Evolutionary conservation across 2,113 vertebrate species (phyloP), one percentile per base, ranked within the genome.

Genomic region (Elephas maximus): DNA sequence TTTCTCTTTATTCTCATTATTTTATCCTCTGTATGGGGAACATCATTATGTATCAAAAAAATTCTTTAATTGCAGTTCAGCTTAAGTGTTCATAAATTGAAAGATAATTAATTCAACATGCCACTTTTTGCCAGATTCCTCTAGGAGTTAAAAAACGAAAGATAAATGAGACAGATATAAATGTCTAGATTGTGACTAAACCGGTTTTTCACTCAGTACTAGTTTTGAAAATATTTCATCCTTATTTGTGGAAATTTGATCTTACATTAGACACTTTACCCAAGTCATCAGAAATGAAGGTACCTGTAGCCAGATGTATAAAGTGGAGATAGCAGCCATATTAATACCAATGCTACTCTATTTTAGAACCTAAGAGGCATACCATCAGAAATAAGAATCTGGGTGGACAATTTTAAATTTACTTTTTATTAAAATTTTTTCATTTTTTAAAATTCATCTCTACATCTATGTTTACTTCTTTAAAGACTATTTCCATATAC

Each of bases 171-270:
- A 60, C 44, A 73, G 17, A 60, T 30, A 53, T 83, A 84, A 73
- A n/a, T 53, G 21, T 41, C 69, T 78, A 67, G 8, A 93, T 85
- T 73, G 9, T 83, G 78, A 23, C 24, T 77, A 74, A 90, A 23
- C 67, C 88, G 7, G 37, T 12, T 93, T 95, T 94, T 92, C 77
- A 83, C 44, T 74, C 69, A 44, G 63, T 74, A 53, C 15, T 57
- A 26, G 8, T 85, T 78, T n/a, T 48, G 73, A 79, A 96, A 86
- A 53, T 53, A 77, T 62, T 93, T 71, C 8, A n/a, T 33, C 6
- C 83, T 91, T 69, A 69, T 78, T 63, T 94, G 73, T 93, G 53
- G 67, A 95, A 95, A 81, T 77, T 71, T 92, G 87, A 85, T 85
- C 18, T 88, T 80, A 65, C 7, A 37, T 91, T 74, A 76, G 26